Evolutionary conservation across 2,888 invertebrate species (phyloP).

Genomic region (Agonopterix subpropinquella): DNA sequence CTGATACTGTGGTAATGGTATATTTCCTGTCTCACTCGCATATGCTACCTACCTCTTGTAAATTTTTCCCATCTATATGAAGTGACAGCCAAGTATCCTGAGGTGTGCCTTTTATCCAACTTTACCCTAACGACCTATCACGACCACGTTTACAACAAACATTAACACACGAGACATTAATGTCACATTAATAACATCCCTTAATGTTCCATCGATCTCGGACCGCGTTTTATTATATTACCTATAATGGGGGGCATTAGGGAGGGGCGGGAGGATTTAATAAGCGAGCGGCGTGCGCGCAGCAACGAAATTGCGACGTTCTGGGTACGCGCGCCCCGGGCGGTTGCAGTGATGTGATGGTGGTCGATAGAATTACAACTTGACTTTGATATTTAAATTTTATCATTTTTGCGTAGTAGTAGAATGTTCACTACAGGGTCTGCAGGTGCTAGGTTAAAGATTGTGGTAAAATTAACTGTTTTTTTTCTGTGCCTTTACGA

Average conservation of each 20-base stretch:
- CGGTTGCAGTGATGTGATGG: constrained; percentile 26
- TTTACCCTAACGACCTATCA: no score
- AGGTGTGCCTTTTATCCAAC: no score
- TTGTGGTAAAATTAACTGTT: not conserved
- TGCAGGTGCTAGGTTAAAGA: not conserved
- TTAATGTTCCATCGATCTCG: constrained; percentile 8
- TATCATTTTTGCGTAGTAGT: not conserved
- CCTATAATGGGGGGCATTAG: constrained; percentile 67
- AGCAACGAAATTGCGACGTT: constrained; percentile 49
- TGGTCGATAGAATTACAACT: constrained; percentile 3
- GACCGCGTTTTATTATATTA: constrained; percentile 60
- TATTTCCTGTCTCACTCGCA: no score
- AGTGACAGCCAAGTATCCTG: no score
- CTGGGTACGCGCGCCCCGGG: constrained; percentile 51
- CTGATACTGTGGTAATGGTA: no score
- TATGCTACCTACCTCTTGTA: no score
- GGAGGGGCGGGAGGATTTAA: constrained; percentile 70
- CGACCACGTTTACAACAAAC: not conserved
- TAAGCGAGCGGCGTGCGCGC: constrained; percentile 56
- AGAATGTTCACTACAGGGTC: not conserved
- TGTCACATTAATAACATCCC: constrained; percentile 42
- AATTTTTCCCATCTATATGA: no score
- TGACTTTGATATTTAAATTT: not conserved
- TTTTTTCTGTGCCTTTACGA: no score
- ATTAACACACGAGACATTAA: constrained; percentile 26